A percentile compares a stretch with the other conserved stretches of the same genome.
Evolutionary conservation across 2,888 invertebrate genomes (phyloP).

Genomic region (Trilocha varians): DNA sequence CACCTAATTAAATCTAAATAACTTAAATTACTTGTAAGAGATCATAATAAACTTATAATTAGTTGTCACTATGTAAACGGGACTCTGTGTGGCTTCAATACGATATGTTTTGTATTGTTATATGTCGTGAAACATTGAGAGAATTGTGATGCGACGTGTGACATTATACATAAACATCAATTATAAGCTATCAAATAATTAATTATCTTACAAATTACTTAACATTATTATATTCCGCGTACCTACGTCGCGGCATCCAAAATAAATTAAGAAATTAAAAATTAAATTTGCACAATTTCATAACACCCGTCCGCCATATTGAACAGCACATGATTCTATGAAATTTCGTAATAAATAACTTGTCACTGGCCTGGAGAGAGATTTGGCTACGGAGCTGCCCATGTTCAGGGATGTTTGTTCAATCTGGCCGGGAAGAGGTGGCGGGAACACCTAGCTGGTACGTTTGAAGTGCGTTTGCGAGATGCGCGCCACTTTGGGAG

Average conservation of each 20-base stretch:
- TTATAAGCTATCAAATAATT: conserved; percentile 50
- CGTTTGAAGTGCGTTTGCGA: conserved; percentile 57
- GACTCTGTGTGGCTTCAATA: background rate
- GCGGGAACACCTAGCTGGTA: conserved; percentile 46
- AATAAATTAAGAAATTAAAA: conserved; percentile 64
- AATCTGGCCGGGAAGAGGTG: conserved; percentile 21
- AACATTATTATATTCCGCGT: conserved; percentile 59
- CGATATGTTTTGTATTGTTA: conserved; percentile 7
- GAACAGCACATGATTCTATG: conserved; percentile 16
- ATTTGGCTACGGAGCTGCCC: conserved; percentile 13
- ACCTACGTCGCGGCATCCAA: conserved; percentile 33
- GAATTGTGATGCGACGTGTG: conserved; percentile 46
- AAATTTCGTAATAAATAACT: background rate
- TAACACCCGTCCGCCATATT: conserved; percentile 27
- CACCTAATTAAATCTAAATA: conserved; percentile 43
- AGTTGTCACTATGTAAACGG: conserved; percentile 51
- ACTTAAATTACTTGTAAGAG: conserved; percentile 66
- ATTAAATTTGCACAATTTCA: conserved; percentile 53
- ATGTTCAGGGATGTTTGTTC: conserved; percentile 17
- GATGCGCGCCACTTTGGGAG: conserved; percentile 62
- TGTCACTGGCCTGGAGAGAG: conserved; percentile 5
- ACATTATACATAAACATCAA: conserved; percentile 47
- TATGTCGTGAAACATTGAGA: conserved; percentile 22
- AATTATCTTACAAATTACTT: conserved; percentile 67
- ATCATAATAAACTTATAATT: conserved; percentile 70